A percentile compares a stretch with the other conserved stretches of the same genome.
Conservation (phyloP, 2,888 invertebrate genomes). For the Nemapogon koenigi region DNA sequence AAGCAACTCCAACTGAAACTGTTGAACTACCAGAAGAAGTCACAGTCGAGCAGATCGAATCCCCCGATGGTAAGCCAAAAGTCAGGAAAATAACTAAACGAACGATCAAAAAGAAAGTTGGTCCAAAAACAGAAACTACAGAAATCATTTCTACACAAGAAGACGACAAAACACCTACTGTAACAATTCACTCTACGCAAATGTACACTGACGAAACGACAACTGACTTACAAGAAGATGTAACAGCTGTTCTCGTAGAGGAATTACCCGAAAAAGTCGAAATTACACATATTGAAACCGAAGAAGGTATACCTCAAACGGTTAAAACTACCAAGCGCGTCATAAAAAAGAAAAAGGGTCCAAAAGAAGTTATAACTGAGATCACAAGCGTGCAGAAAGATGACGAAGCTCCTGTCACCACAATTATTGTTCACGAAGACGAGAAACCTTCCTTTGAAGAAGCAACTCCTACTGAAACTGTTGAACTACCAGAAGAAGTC, state of each 20-base stretch:
- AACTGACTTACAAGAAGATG: conserved; percentile 13
- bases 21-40: conserved; percentile 21
- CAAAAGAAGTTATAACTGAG: conserved; percentile 21
- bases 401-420: conserved; percentile 14
- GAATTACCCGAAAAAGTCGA: conserved; percentile 14
- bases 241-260: conserved; percentile 16
- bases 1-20: conserved; percentile 22
- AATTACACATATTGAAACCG: conserved; percentile 19
- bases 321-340: conserved; percentile 18
- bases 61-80: conserved; percentile 21
- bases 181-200: conserved; percentile 21
- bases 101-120: conserved; percentile 27
- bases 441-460: conserved; percentile 12
- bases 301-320: conserved; percentile 18
- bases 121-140: conserved; percentile 30
- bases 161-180: conserved; percentile 25
- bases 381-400: conserved; percentile 22
- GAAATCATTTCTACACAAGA: conserved; percentile 30
- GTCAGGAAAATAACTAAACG: conserved; percentile 23
- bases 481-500: conserved; percentile 16
- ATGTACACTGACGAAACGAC: conserved; percentile 18
- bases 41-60: conserved; percentile 18
- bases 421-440: conserved; percentile 18
- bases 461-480: conserved; percentile 12
- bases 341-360: conserved; percentile 17